Evolutionary conservation across 2,797 vertebrate species (phyloP).

Genomic region (Apodemus agrarius): DNA sequence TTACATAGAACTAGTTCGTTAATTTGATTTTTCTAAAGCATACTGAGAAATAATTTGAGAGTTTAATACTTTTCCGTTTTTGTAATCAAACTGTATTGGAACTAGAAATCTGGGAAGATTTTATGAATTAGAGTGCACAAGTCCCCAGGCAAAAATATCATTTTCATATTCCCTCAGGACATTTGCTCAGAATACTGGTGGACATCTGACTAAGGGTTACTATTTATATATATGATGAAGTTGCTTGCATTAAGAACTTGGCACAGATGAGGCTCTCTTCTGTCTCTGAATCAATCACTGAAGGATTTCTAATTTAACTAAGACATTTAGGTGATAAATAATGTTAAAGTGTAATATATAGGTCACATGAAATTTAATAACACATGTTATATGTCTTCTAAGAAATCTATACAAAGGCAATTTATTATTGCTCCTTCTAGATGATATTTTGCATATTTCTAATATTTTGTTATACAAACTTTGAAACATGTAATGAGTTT

Average conservation of each 20-base stretch:
- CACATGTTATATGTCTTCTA: not conserved
- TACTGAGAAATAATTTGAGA: not conserved
- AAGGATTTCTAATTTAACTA: not conserved
- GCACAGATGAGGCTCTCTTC: fast-evolving
- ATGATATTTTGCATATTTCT: not conserved
- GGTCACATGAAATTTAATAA: not conserved
- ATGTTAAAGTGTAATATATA: not conserved
- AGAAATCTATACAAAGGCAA: not conserved
- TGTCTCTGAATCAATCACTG: not conserved
- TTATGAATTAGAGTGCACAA: not conserved
- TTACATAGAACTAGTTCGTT: not conserved
- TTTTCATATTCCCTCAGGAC: not conserved
- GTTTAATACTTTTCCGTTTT: not conserved
- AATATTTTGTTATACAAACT: not conserved
- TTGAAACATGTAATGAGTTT: not conserved
- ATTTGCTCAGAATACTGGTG: not conserved
- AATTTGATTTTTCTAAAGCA: not conserved
- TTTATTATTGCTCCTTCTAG: not conserved
- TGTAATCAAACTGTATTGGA: not conserved
- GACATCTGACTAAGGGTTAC: not conserved
- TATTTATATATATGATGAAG: not conserved
- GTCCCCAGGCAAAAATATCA: not conserved
- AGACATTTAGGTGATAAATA: not conserved
- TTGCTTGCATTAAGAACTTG: not conserved
- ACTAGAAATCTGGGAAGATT: not conserved